Evolutionary conservation across 2,888 invertebrate species (phyloP), one percentile per base, ranked within the genome.

Genomic region (Conus canariensis): DNA sequence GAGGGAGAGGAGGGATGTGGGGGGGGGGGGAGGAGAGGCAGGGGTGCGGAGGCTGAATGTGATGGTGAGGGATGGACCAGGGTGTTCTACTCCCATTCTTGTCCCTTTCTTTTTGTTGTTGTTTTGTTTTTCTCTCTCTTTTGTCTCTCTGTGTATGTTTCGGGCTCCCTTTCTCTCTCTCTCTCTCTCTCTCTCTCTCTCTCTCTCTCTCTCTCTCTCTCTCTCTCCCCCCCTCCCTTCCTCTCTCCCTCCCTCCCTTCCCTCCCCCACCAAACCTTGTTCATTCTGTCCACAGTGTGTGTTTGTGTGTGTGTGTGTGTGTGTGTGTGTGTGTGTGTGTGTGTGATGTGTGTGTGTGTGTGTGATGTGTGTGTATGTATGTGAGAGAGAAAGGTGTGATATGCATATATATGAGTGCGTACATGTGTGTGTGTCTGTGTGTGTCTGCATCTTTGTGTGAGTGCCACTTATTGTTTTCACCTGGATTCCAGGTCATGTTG

Each of bases 261-360:
- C 8, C 64, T 64, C 64, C 7, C 64, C 4, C 64, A 14, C 64
- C 16, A 16, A 2, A 10, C 16, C 60, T 64, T 16, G 16, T 64
- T 64, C 60, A 64, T 12, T 64, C 60, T 64, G 60, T 64, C 16
- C 30, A 22, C 64, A 22, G 45, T 25, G 45, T 64, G 5, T 67
- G 86, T 60, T 8, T 25, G 67, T 30, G 64, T 64, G 64, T 87
- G 30, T 86, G 30, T 86, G 30, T 64, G 86, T 85, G 85, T 56
- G 85, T 85, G 7, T 5, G 70, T 70, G 70, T 70, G 70, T 70
- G n/a, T 70, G 70, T 70, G 70, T 70, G 70, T 1, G n/a, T n/a
- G n/a, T n/a, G n/a, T n/a, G n/a, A n/a, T 64, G 64, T 87, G 45
- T 25, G 45, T 64, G 5, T 67, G 86, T 60, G 30, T 25, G 67